Conservation (phyloP, 2,113 vertebrate genomes). For the Furnarius figulus region DNA sequence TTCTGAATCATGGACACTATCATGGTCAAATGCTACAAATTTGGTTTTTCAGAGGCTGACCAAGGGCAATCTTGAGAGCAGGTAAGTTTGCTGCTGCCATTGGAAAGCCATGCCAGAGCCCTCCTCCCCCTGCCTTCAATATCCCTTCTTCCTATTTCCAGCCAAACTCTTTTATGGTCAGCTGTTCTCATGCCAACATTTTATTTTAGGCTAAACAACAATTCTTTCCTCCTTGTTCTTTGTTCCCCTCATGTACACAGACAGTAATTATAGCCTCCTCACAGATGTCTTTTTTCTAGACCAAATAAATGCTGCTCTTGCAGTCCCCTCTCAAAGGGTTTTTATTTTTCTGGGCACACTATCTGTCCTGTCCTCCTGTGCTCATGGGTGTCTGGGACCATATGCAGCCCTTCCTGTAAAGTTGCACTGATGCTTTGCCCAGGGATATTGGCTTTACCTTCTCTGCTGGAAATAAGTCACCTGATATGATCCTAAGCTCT, state of each 20-base stretch:
- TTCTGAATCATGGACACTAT: not conserved
- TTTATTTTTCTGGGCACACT: not conserved
- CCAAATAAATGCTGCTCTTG: not conserved
- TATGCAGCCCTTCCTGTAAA: not conserved
- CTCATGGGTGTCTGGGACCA: fast-evolving
- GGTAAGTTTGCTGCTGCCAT: not conserved
- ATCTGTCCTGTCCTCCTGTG: not conserved
- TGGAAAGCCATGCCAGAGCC: not conserved
- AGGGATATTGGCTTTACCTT: not conserved
- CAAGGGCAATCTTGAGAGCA: not conserved
- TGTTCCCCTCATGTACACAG: not conserved
- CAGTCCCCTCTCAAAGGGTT: not conserved
- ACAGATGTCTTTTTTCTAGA: not conserved
- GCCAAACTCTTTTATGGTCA: not conserved
- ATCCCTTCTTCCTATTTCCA: not conserved
- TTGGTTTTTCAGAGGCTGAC: not conserved
- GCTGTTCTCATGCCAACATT: not conserved
- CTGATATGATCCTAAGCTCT: not conserved
- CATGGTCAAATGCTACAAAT: not conserved
- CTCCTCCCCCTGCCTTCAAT: not conserved
- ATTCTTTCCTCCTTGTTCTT: not conserved
- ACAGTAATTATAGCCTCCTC: not conserved
- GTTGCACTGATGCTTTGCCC: not conserved
- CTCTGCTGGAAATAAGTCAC: not conserved
- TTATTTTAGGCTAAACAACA: not conserved